A percentile compares a stretch with the other conserved stretches of the same genome.
Conservation (phyloP, 2,113 vertebrate species). For the Actenoides lindsayi region DNA sequence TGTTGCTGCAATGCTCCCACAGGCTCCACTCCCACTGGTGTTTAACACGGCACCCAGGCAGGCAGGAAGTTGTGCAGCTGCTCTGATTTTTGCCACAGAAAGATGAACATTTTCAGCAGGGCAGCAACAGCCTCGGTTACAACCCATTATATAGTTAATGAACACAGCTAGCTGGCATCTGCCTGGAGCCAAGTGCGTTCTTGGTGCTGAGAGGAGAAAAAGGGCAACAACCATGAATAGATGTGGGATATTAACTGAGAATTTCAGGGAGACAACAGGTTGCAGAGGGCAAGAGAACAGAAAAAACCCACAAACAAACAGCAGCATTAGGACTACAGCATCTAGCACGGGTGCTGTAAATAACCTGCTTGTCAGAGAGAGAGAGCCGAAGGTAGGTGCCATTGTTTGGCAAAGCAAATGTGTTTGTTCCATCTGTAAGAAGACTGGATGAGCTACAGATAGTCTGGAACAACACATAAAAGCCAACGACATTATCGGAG, state of each 20-base stretch:
- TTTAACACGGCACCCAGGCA: not conserved
- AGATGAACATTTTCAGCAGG: not conserved
- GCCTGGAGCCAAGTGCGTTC: not conserved
- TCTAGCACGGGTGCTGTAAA: not conserved
- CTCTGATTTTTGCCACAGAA: not conserved
- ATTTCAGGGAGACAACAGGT: not conserved
- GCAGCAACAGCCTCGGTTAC: not conserved
- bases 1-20: accelerated
- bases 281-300: not conserved
- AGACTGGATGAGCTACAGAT: not conserved
- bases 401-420: not conserved
- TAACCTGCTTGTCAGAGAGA: not conserved
- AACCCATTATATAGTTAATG: not conserved
- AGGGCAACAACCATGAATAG: not conserved
- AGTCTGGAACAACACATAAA: not conserved
- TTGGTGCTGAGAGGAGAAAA: not conserved
- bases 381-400: not conserved
- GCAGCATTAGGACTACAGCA: not conserved
- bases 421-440: not conserved
- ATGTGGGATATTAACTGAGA: not conserved
- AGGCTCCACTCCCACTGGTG: not conserved
- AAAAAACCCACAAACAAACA: not conserved
- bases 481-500: not conserved
- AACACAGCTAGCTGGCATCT: not conserved
- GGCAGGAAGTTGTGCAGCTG: not conserved